These are phyloP conservation scores for Agrypnia vestita DNA, from an alignment of 1,140 invertebrate genomes.

Conservation along the genomic window DNA sequence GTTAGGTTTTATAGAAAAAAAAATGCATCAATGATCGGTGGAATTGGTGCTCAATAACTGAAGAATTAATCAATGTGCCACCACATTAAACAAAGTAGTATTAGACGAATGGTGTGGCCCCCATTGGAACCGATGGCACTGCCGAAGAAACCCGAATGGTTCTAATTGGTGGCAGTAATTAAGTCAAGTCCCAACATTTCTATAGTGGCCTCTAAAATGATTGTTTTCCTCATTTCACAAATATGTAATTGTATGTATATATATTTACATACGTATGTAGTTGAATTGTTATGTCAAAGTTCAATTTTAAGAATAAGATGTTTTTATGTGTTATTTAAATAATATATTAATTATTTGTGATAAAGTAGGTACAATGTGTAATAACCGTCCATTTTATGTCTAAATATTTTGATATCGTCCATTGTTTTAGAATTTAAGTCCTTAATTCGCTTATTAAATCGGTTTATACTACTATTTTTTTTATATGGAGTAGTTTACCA, in stretches of 20 bases:
- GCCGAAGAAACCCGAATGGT: no score
- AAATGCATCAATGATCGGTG: no score
- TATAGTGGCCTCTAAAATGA: neutral
- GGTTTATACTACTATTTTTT: conserved; percentile 5
- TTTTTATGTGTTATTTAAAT: conserved; percentile 6
- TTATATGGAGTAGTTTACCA: neutral
- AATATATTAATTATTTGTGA: conserved; percentile 9
- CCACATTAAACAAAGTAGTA: no score
- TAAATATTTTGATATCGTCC: neutral
- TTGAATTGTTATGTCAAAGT: no score
- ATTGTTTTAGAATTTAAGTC: neutral
- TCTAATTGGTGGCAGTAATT: no score
- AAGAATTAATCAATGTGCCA: no score
- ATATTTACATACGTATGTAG: no score
- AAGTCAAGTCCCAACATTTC: no score
- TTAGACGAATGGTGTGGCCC: no score
- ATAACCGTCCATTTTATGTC: conserved; percentile 42
- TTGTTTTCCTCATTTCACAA: neutral
- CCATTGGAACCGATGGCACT: no score
- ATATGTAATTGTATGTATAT: neutral
- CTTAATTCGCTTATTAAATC: neutral
- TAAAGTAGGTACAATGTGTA: conserved; percentile 37
- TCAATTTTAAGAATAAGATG: neutral
- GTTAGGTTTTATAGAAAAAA: no score
- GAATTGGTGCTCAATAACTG: no score